These are phyloP conservation scores for Mormoops blainvillei DNA, from an alignment of 2,113 vertebrate genomes.

Conservation along the genomic window DNA sequence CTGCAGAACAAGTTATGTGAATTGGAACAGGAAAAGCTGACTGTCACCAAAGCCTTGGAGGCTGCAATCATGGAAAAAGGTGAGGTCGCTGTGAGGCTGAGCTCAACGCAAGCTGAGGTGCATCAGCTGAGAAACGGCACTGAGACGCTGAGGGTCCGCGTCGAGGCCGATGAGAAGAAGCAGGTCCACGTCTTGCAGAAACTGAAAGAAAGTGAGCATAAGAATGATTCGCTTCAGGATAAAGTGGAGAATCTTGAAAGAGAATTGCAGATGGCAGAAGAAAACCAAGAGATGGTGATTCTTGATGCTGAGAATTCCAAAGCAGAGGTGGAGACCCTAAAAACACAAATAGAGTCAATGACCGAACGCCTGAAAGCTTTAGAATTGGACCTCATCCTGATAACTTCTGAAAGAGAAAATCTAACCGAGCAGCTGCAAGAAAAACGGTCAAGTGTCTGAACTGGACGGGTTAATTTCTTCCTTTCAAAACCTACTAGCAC, in stretches of 20 bases:
- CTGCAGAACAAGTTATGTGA: constrained; percentile 80
- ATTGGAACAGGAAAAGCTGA: constrained; percentile 80
- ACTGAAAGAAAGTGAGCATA: constrained; percentile 83
- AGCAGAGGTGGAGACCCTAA: constrained; percentile 83
- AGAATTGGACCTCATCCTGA: constrained; percentile 64
- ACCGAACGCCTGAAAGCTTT: constrained; percentile 46
- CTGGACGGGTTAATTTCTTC: constrained; percentile 35
- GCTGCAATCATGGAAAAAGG: constrained; percentile 85
- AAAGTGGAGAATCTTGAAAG: constrained; percentile 85
- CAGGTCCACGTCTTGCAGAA: constrained; percentile 81
- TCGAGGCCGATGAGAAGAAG: constrained; percentile 90
- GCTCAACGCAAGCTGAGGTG: constrained; percentile 88
- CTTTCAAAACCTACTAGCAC: constrained; percentile 62
- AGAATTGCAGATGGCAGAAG: constrained; percentile 82
- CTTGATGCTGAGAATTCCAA: constrained; percentile 85
- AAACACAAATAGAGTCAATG: constrained; percentile 65
- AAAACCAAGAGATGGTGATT: constrained; percentile 83
- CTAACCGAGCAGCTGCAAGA: constrained; percentile 77
- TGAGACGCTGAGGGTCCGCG: constrained; percentile 90
- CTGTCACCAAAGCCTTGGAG: constrained; percentile 83
- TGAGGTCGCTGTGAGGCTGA: constrained; percentile 85
- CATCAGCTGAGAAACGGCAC: constrained; percentile 86
- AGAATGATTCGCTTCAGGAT: constrained; percentile 79
- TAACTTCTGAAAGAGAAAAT: constrained; percentile 80
- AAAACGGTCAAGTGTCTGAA: not conserved